These are phyloP conservation scores for Pollenia labialis DNA, from an alignment of 2,888 invertebrate genomes.

Conservation along the genomic window DNA sequence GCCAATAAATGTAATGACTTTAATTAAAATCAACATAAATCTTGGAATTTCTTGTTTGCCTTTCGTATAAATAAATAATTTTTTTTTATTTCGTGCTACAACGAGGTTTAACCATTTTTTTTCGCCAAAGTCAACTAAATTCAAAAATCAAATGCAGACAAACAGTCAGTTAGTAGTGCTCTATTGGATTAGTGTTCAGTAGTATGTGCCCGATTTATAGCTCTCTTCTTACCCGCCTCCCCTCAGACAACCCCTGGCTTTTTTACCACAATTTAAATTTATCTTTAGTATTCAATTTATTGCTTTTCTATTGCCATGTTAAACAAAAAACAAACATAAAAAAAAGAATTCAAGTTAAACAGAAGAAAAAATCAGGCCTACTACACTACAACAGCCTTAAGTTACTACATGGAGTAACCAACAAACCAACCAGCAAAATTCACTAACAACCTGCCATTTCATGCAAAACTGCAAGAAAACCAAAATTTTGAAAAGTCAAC, in stretches of 20 bases:
- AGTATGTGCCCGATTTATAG: background rate
- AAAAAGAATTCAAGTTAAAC: background rate
- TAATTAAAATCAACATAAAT: constrained; percentile 73
- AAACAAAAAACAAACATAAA: constrained; percentile 33
- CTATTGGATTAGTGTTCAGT: constrained; percentile 16
- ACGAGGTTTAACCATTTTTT: background rate
- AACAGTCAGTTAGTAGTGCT: constrained; percentile 22
- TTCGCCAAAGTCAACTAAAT: background rate
- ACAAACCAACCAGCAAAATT: constrained; percentile 5
- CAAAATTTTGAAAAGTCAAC: constrained; percentile 26
- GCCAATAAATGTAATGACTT: constrained; percentile 71
- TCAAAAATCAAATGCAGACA: background rate
- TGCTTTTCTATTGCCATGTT: constrained; percentile 72
- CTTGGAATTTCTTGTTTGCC: constrained; percentile 25
- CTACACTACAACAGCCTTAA: constrained; percentile 42
- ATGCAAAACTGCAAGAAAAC: constrained; percentile 57
- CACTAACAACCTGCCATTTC: constrained; percentile 70
- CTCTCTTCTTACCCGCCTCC: background rate
- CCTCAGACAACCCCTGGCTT: background rate
- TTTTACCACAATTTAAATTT: constrained; percentile 69
- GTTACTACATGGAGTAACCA: constrained; percentile 18
- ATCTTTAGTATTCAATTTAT: constrained; percentile 73
- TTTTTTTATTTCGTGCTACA: constrained; percentile 46
- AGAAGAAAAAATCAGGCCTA: constrained; percentile 38
- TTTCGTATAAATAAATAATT: constrained; percentile 1